Conservation (phyloP, 2,113 vertebrate genomes). For the Poeciliopsis retropinna region DNA sequence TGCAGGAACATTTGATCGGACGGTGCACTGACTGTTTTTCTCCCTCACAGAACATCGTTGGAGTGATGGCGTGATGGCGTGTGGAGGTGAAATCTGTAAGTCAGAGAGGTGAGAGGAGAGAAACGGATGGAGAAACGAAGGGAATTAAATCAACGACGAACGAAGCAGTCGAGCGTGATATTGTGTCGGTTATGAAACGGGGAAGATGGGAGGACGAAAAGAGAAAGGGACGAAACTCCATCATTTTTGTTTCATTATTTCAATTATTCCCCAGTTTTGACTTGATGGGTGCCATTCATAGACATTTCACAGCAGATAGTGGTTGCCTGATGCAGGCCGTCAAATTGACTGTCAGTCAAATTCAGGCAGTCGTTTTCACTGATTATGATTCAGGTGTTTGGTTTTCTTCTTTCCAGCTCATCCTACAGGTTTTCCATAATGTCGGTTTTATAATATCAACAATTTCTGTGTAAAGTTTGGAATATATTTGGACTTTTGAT, state of each 20-base stretch:
- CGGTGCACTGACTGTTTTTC: neutral
- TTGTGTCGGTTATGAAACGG: constrained; percentile 35
- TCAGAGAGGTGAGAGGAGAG: constrained; percentile 13
- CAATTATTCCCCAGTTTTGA: neutral
- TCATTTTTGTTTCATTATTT: neutral
- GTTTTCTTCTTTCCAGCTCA: neutral
- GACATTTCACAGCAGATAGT: neutral
- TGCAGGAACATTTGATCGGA: constrained; percentile 13
- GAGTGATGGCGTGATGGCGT: constrained; percentile 3
- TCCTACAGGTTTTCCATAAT: too few species aligned
- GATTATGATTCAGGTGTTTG: too few species aligned
- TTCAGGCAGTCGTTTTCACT: too few species aligned
- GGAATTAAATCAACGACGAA: constrained; percentile 33
- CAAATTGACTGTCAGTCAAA: too few species aligned
- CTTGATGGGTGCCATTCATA: neutral
- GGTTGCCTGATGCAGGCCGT: neutral
- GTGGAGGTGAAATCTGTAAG: constrained; percentile 1
- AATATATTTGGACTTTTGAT: too few species aligned
- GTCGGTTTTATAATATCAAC: too few species aligned
- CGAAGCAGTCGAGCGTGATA: constrained; percentile 40
- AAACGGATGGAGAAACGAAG: too few species aligned
- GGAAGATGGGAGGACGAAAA: neutral
- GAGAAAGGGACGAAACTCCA: neutral
- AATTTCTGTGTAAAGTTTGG: too few species aligned
- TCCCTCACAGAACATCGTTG: neutral